Evolutionary conservation across 1,140 invertebrate genomes (phyloP).

Genomic region (Drosophila guanche): DNA sequence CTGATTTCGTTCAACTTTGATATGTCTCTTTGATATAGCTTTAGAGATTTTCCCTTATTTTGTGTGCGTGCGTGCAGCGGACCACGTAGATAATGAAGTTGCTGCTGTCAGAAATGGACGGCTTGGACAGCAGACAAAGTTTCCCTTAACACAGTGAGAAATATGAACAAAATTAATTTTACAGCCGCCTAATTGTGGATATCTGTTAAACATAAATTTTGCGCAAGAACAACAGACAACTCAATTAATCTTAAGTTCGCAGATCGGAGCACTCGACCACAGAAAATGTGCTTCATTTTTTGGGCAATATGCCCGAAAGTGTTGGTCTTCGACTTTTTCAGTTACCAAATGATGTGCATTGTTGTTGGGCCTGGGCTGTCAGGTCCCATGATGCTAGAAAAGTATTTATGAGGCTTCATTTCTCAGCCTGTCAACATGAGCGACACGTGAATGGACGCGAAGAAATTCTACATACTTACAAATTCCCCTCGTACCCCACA

Average conservation of each 20-base stretch:
- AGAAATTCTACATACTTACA: slow-evolving; percentile 52
- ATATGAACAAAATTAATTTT: slow-evolving; percentile 49
- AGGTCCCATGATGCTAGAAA: slow-evolving; percentile 26
- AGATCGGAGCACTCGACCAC: slow-evolving; percentile 19
- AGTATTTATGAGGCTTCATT: slow-evolving; percentile 57
- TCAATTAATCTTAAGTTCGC: slow-evolving; percentile 66
- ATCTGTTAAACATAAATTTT: slow-evolving; percentile 66
- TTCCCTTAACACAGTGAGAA: slow-evolving; percentile 32
- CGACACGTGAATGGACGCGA: slow-evolving; percentile 12
- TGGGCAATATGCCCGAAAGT: slow-evolving; percentile 63
- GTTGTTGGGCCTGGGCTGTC: slow-evolving; percentile 36
- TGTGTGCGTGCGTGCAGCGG: neutral
- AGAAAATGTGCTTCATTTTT: slow-evolving; percentile 23
- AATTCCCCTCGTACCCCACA: neutral
- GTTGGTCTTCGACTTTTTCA: slow-evolving; percentile 1
- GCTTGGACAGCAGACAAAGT: slow-evolving; percentile 10
- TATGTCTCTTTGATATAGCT: too few relatives aligned
- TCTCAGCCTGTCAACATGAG: slow-evolving; percentile 56
- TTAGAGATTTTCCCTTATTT: too few relatives aligned
- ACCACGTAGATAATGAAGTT: slow-evolving; percentile 48
- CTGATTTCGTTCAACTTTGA: slow-evolving; percentile 3
- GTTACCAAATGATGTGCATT: slow-evolving; percentile 32
- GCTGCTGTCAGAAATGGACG: slow-evolving; percentile 1
- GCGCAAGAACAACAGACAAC: slow-evolving; percentile 52
- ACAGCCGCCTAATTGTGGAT: slow-evolving; percentile 60